These are phyloP conservation scores for Diarsia mendica DNA, from an alignment of 2,888 invertebrate genomes.

Conservation along the genomic window DNA sequence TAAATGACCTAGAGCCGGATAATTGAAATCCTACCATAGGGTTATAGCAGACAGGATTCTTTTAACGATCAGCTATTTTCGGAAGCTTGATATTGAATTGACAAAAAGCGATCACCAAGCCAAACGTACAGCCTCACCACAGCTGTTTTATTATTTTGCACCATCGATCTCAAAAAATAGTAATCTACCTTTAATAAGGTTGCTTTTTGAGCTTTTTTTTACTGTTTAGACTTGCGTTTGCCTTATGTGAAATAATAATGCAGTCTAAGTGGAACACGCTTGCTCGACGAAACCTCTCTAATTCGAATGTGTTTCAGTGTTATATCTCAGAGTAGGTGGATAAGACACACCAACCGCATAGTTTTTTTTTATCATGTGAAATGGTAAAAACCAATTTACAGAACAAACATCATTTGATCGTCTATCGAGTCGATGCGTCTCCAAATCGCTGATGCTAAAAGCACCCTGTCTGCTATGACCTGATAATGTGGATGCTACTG, in stretches of 20 bases:
- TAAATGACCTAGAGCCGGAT: neutral
- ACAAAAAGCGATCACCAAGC: neutral
- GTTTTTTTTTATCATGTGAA: neutral
- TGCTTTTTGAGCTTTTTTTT: no score
- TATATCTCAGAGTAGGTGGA: no score
- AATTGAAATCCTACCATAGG: neutral
- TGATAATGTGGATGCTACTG: constrained; percentile 24
- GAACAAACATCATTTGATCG: neutral
- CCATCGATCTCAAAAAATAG: no score
- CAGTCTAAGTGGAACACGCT: no score
- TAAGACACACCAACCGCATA: no score
- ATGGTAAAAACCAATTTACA: neutral
- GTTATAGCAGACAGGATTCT: constrained; percentile 1
- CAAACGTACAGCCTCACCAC: neutral
- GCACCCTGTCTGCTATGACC: neutral
- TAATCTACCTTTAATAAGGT: no score
- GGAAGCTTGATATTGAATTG: neutral
- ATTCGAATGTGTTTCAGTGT: no score
- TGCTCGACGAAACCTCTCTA: no score
- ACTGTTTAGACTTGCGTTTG: no score
- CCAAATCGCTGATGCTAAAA: neutral
- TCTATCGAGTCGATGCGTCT: neutral
- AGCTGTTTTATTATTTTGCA: neutral
- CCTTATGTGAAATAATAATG: no score
- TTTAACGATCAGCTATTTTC: constrained; percentile 11